These are phyloP conservation scores for Cryptomyrus ogoouensis DNA, from an alignment of 2,113 vertebrate genomes.

Conservation along the genomic window DNA sequence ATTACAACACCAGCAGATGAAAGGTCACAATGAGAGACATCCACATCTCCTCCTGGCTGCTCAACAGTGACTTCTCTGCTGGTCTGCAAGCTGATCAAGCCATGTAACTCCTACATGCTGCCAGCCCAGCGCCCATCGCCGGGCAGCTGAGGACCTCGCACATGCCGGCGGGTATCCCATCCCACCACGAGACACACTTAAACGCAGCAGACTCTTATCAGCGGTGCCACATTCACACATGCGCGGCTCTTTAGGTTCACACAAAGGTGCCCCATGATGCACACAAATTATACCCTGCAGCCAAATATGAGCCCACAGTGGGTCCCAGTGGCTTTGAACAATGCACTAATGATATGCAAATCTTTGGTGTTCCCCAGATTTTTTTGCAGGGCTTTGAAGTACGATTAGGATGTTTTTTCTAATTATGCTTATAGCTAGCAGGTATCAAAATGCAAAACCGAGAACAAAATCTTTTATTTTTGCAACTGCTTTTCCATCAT, in stretches of 20 bases:
- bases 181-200: background rate
- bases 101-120: background rate
- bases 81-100: background rate
- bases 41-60: background rate
- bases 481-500: background rate
- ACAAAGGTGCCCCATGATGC: background rate
- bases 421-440: slow-evolving; percentile 7
- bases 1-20: background rate
- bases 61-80: background rate
- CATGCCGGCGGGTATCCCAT: background rate
- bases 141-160: background rate
- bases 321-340: background rate
- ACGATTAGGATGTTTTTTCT: background rate
- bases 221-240: background rate
- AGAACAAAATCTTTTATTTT: background rate
- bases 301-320: background rate
- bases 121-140: background rate
- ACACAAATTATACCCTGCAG: background rate
- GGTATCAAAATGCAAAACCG: slow-evolving; percentile 3
- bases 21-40: background rate
- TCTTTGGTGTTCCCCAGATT: background rate
- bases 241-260: background rate
- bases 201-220: background rate
- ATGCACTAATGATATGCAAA: slow-evolving; percentile 12
- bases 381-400: background rate